Percentiles rank a stretch among this genome's conserved stretches.
phyloP scores from a whole-genome alignment of 2,888 invertebrate species.

The Drosophila lutescens region DNA sequence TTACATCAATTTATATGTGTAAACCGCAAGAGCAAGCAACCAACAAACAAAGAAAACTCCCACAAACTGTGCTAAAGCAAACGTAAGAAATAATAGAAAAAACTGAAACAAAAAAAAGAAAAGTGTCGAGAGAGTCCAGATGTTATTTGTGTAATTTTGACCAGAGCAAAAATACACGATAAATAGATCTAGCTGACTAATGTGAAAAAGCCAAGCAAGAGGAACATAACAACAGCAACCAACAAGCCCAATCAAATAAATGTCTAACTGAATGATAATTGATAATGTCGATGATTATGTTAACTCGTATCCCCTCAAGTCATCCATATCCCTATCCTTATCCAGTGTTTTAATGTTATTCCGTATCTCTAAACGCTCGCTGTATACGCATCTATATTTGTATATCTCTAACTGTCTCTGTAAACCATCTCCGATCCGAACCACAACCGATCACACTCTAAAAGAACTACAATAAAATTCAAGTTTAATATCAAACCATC shows the following conservation, averaged over 20 bases:
- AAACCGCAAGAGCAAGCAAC: conserved; percentile 29
- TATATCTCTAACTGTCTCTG: conserved; percentile 43
- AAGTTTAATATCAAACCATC: conserved; percentile 44
- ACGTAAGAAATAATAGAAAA: conserved; percentile 41
- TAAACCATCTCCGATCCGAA: conserved; percentile 42
- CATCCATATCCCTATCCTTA: conserved; percentile 44
- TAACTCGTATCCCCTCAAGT: conserved; percentile 21
- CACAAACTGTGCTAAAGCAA: conserved; percentile 72
- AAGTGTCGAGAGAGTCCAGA: conserved; percentile 43
- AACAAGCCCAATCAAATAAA: conserved; percentile 17
- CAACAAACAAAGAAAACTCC: conserved; percentile 58
- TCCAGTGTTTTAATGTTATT: conserved; percentile 41
- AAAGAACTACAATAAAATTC: conserved; percentile 48
- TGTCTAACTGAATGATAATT: conserved; percentile 12
- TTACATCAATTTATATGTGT: conserved; percentile 34
- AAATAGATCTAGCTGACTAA: conserved; percentile 67
- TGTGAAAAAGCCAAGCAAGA: conserved; percentile 34
- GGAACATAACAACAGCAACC: conserved; percentile 13
- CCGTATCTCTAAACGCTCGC: conserved; percentile 25
- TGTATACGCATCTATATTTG: conserved; percentile 27
- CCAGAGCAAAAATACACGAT: conserved; percentile 82
- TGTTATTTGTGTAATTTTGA: conserved; percentile 84
- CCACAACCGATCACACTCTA: conserved; percentile 36
- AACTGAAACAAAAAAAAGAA: neutral
- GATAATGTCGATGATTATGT: conserved; percentile 8